phyloP scores from a whole-genome alignment of 2,888 invertebrate species.

The Campoplex nolae region DNA sequence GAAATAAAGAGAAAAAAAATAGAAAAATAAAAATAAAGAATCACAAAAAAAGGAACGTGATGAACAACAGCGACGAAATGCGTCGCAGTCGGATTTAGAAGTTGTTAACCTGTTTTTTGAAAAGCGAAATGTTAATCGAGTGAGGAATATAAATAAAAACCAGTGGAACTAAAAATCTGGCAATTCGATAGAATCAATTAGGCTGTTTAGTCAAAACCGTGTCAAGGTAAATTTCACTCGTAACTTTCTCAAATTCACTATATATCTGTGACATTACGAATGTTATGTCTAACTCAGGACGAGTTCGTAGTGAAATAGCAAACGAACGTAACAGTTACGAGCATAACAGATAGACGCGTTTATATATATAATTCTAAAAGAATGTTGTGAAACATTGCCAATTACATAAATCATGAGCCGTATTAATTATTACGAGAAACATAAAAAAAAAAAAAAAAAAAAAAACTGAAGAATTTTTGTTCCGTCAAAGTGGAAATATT shows the following conservation, averaged over 20 bases:
- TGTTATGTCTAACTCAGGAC: constrained; percentile 17
- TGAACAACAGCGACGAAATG: too few relatives aligned
- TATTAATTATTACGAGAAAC: constrained; percentile 42
- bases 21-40: background rate
- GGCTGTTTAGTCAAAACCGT: constrained; percentile 36
- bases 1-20: too few relatives aligned
- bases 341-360: background rate
- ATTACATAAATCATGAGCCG: constrained; percentile 38
- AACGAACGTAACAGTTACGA: constrained; percentile 23
- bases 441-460: constrained; percentile 14
- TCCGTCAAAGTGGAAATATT: background rate
- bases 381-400: constrained; percentile 38
- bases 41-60: background rate
- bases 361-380: constrained; percentile 1
- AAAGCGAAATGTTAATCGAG: background rate
- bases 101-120: background rate
- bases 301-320: constrained; percentile 1
- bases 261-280: constrained; percentile 4
- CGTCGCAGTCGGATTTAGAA: background rate
- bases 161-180: constrained; percentile 4
- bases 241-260: constrained; percentile 57
- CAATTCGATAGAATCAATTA: constrained; percentile 18
- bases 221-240: constrained; percentile 48
- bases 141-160: background rate
- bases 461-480: background rate